phyloP scores from a whole-genome alignment of 2,797 vertebrate species.

The Philypnodon macrostomus region DNA sequence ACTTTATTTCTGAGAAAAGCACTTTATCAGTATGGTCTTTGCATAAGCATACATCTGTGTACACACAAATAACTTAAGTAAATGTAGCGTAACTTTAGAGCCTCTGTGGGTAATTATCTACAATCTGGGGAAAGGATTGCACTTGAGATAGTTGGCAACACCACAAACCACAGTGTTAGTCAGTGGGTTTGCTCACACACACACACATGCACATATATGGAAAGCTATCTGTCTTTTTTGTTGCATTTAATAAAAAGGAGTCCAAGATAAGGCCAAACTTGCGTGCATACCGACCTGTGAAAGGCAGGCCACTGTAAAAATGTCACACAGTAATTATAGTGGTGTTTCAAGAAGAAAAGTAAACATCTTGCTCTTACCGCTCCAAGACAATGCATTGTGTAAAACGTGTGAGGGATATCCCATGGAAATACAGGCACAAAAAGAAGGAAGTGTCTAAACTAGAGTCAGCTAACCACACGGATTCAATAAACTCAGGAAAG shows the following conservation, averaged over 20 bases:
- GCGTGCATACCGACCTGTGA: conserved; percentile 7
- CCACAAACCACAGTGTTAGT: conserved; percentile 40
- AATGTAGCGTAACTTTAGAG: conserved; percentile 26
- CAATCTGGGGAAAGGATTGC: conserved; percentile 34
- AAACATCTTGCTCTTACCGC: conserved; percentile 21
- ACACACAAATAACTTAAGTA: conserved; percentile 16
- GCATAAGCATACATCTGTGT: conserved; percentile 1
- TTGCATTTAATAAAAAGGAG: too few species aligned
- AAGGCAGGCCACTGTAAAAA: conserved; percentile 13
- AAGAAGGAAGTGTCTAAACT: conserved; percentile 50
- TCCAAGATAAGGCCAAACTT: not conserved
- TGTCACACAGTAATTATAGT: conserved; percentile 8
- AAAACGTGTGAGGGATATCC: conserved; percentile 60
- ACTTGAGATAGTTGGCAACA: conserved; percentile 37
- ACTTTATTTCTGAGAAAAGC: not conserved
- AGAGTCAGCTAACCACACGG: conserved; percentile 34
- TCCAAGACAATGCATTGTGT: conserved; percentile 58
- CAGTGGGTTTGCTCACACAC: conserved; percentile 17
- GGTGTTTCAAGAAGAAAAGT: too few species aligned
- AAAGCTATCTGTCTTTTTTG: too few species aligned
- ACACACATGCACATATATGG: conserved; percentile 9
- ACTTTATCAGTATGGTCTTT: not conserved
- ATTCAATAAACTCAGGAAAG: conserved; percentile 48
- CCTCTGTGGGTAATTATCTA: conserved; percentile 30
- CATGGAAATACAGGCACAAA: conserved; percentile 65